Evolutionary conservation across 1,140 invertebrate genomes (phyloP).

Genomic region (Caenorhabditis tropicalis): DNA sequence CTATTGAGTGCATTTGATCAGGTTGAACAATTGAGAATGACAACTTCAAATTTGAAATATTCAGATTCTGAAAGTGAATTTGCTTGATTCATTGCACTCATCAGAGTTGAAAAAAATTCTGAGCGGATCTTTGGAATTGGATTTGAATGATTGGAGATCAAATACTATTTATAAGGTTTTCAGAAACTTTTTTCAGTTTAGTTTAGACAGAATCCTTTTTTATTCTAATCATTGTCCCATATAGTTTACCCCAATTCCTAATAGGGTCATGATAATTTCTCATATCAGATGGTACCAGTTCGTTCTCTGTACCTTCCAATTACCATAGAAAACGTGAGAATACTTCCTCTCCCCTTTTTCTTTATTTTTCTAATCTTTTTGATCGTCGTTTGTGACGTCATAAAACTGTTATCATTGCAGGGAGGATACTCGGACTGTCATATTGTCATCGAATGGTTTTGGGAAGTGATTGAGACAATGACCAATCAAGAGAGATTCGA

Average conservation of each 20-base stretch:
- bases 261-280: no score
- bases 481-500: slow-evolving; percentile 33
- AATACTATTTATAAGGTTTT: slow-evolving; percentile 16
- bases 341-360: neutral
- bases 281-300: no score
- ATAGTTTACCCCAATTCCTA: neutral
- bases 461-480: slow-evolving; percentile 40
- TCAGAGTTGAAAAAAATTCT: slow-evolving; percentile 2
- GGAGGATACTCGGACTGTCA: slow-evolving; percentile 36
- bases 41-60: neutral
- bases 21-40: neutral
- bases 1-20: neutral
- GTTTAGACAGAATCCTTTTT: neutral
- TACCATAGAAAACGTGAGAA: neutral
- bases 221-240: neutral
- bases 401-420: neutral
- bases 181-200: no score
- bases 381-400: neutral
- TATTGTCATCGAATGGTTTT: slow-evolving; percentile 33
- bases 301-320: neutral
- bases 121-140: slow-evolving; percentile 1
- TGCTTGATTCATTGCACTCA: neutral
- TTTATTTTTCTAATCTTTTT: neutral
- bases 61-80: neutral
- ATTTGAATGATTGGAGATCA: slow-evolving; percentile 1